Evolutionary conservation across 2,888 invertebrate species (phyloP), one percentile per base, ranked within the genome.

Genomic region (Lasioglossum figueresi): DNA sequence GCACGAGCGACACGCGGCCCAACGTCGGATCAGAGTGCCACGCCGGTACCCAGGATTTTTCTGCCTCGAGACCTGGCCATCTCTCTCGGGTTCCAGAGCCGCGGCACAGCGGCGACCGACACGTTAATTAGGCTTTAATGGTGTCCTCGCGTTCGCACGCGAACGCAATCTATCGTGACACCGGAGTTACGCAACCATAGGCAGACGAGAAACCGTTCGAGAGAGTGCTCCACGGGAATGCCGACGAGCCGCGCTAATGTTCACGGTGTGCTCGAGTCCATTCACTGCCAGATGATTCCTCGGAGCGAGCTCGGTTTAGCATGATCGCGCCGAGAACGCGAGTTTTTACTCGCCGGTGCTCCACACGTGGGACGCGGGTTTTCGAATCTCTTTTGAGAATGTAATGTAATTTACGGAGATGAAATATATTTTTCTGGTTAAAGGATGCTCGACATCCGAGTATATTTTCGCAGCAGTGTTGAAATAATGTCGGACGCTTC

Each of bases 1-100:
- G 84, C 86, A 85, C 79, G 73, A 68, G 59, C 80, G 77, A 86
- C 88, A 89, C 88, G 85, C 84, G 88, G 85, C 84, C 74, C 84
- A 88, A 90, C 88, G 84, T 79, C 86, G 85, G 83, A 88, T 34
- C 80, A 84, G 83, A 76, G 72, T 12, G 68, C 12, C 23, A 10
- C 16, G 2, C 79, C 87, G 83, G 87, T 89, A 84, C 80, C 82
- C 71, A 52, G 84, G 89, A 89, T 90, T 84, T 86, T 66, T 66
- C 66, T 79, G 52, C 31, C 4, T 6, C 6, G 31, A 6, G 4
- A 59, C 16, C 14, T 59, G 14, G 12, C 2, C 27, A 4, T 16
- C 23, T 68, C 23, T 68, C 68, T 10, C 2, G 4, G 23, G 19
- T 31, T 19, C 23, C 68, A 37, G 19, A 40, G 68, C 37, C 45